phyloP scores from a whole-genome alignment of 92 coral and sea anemone genomes.

The Phenganax subtilis region DNA sequence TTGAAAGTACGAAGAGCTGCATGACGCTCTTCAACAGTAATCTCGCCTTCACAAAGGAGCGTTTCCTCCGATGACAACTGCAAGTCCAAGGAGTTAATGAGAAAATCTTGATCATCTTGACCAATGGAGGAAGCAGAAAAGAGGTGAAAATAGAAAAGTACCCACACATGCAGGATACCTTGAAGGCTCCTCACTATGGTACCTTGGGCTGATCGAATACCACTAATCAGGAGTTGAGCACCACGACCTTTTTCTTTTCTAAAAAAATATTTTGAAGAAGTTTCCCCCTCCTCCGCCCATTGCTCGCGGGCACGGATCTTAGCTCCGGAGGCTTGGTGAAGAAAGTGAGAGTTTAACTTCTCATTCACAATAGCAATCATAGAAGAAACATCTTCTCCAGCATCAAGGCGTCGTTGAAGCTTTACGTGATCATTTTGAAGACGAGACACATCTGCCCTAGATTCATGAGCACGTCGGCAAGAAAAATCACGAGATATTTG shows the following conservation, averaged over 20 bases:
- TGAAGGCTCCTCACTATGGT: not conserved
- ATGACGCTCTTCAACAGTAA: not conserved
- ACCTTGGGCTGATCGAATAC: not conserved
- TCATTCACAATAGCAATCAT: not conserved
- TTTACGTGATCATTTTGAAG: not conserved
- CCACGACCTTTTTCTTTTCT: not conserved
- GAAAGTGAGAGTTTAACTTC: not conserved
- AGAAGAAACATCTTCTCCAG: not conserved
- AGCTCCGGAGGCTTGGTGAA: not conserved
- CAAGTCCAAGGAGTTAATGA: not conserved
- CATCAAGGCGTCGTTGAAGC: not conserved
- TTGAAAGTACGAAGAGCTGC: not conserved
- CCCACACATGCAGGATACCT: not conserved
- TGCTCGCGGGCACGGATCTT: too few species aligned
- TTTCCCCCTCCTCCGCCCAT: constrained; percentile 21
- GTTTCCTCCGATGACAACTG: not conserved
- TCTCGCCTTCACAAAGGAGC: not conserved
- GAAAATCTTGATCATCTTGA: not conserved
- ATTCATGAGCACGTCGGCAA: not conserved
- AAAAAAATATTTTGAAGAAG: not conserved
- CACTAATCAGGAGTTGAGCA: not conserved
- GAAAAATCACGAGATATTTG: not conserved
- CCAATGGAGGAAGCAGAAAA: not conserved
- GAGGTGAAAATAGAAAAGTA: not conserved
- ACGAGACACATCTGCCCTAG: not conserved